Evolutionary conservation across 2,888 invertebrate species (phyloP), one percentile per base, ranked within the genome.

Genomic region (Melipona beecheii): DNA sequence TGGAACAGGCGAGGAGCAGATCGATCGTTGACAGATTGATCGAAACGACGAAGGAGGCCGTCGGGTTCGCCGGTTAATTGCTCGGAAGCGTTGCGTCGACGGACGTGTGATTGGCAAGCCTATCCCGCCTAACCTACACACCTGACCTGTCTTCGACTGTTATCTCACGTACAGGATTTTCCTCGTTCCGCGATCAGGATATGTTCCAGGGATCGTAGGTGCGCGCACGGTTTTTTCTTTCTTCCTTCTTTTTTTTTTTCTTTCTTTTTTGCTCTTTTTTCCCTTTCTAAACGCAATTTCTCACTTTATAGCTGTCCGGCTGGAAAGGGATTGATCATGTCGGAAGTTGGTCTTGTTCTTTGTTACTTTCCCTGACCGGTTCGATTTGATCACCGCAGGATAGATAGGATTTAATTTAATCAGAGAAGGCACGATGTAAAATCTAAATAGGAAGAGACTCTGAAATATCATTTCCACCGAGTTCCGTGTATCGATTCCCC

Each of bases 101-200:
- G 64, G 78, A 81, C 68, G 43, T 58, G 83, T 83, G 85, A 87
- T 85, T 85, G 81, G 78, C 85, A 78, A 71, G 73, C 74, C 83
- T 80, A 80, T 83, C 77, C 71, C 77, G 60, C 62, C 75, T 77
- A 83, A 75, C 72, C 21, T 49, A 71, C 62, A 80, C 78, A 78
- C 69, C 65, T 62, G 43, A 54, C 21, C 50, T 64, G 36, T 52
- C 68, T 87, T 79, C 64, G 54, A 27, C 68, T 54, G 70, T 70
- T 76, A 60, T 78, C 56, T 31, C 81, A 56, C 69, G 50, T 68
- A 58, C 19, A 66, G 50, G n/a, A 19, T 52, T 31, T 36, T 62
- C 75, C 64, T 36, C 21, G 43, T 56, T 50, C 27, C 64, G 75
- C 27, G 13, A 49, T 66, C 43, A 21, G 50, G 72, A 27, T 65